Conservation (phyloP, 2,113 vertebrate species). For the Coregonus clupeaformis region DNA sequence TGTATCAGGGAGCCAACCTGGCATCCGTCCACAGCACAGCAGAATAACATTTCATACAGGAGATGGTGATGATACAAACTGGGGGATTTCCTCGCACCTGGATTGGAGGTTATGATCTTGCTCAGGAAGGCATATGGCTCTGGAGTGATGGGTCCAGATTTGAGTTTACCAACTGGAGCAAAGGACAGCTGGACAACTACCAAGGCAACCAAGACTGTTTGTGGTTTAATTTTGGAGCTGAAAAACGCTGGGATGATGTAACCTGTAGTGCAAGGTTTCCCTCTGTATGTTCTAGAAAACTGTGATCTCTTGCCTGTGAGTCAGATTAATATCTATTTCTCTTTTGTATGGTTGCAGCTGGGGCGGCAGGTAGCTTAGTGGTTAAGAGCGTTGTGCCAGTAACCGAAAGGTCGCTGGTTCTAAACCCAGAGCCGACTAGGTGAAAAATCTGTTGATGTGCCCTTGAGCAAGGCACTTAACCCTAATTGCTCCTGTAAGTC, state of each 20-base stretch:
- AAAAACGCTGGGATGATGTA: background rate
- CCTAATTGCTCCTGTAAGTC: too few relatives aligned
- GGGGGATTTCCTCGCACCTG: background rate
- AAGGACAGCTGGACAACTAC: background rate
- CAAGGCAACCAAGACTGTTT: background rate
- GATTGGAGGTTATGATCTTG: background rate
- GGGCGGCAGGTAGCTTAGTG: too few relatives aligned
- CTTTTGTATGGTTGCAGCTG: too few relatives aligned
- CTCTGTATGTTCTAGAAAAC: too few relatives aligned
- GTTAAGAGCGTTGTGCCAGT: too few relatives aligned
- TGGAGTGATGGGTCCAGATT: slow-evolving; percentile 13
- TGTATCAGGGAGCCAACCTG: background rate
- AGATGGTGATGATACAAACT: too few relatives aligned
- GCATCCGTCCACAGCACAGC: slow-evolving; percentile 6
- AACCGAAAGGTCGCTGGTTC: too few relatives aligned
- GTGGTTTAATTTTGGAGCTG: slow-evolving; percentile 2
- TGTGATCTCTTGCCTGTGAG: too few relatives aligned
- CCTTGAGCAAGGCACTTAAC: too few relatives aligned
- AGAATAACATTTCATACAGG: background rate
- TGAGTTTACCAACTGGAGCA: background rate
- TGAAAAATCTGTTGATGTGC: too few relatives aligned
- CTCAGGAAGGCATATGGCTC: background rate
- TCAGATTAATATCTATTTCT: too few relatives aligned
- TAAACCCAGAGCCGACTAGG: too few relatives aligned
- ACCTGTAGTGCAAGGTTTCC: background rate